These are phyloP conservation scores for Drosophila trapezifrons DNA, from an alignment of 1,140 invertebrate genomes.

Conservation along the genomic window DNA sequence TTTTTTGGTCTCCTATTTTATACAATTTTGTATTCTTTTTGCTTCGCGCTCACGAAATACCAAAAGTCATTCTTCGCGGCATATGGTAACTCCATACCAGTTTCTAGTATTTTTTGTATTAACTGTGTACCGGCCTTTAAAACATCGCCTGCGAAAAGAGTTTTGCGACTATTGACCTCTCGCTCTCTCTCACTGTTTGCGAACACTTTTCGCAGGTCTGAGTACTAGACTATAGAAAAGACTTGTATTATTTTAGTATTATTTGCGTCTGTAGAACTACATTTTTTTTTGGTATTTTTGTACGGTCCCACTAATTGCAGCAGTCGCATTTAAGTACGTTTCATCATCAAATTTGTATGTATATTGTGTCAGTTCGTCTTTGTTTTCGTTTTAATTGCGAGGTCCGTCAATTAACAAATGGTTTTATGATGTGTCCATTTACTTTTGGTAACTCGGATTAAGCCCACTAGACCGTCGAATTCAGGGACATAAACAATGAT, in stretches of 20 bases:
- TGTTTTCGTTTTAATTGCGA: constrained; percentile 45
- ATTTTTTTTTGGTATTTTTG: constrained; percentile 9
- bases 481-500: constrained; percentile 23
- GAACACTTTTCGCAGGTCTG: too few species aligned
- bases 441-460: constrained; percentile 6
- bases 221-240: background rate
- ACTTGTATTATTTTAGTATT: constrained; percentile 9
- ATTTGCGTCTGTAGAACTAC: background rate
- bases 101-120: too few species aligned
- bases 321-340: constrained; percentile 44
- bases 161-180: too few species aligned
- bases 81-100: too few species aligned
- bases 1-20: too few species aligned
- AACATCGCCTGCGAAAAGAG: too few species aligned
- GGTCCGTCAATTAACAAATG: constrained; percentile 16
- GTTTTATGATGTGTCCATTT: constrained; percentile 21
- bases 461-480: background rate
- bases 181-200: too few species aligned
- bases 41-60: too few species aligned
- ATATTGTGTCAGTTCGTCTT: constrained; percentile 52
- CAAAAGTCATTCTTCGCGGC: too few species aligned
- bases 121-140: too few species aligned
- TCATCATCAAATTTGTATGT: constrained; percentile 55
- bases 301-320: constrained; percentile 33
- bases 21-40: too few species aligned